Evolutionary conservation across 2,113 vertebrate species (phyloP).

Genomic region (Aptenodytes forsteri): DNA sequence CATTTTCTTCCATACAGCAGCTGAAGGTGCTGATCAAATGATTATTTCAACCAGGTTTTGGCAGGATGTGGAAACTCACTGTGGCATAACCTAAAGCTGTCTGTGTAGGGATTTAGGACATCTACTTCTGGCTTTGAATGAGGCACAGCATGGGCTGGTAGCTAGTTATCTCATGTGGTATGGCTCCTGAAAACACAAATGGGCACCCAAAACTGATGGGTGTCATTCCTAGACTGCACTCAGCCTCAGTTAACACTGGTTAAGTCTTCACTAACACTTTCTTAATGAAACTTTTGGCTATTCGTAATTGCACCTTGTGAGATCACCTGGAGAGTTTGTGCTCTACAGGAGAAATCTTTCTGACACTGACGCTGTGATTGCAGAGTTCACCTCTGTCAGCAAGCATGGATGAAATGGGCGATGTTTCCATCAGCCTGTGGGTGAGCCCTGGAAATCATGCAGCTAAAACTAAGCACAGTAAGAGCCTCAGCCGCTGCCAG

Average conservation of each 20-base stretch:
- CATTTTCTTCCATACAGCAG: neutral
- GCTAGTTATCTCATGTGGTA: neutral
- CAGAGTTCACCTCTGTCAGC: neutral
- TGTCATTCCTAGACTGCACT: neutral
- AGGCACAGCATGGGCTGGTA: neutral
- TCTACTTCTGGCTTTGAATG: neutral
- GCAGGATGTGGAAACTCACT: neutral
- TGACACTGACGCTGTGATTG: fast-evolving
- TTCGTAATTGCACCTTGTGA: neutral
- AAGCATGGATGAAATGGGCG: neutral
- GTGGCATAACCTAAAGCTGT: neutral
- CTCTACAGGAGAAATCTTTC: neutral
- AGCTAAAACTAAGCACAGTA: neutral
- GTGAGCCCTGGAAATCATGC: neutral
- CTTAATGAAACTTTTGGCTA: neutral
- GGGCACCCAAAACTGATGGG: neutral
- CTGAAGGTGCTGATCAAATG: neutral
- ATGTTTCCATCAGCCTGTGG: neutral
- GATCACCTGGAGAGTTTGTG: neutral
- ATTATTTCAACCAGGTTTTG: neutral
- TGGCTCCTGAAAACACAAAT: neutral
- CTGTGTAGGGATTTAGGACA: too few species aligned
- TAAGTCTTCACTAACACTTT: neutral
- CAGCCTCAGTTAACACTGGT: neutral
- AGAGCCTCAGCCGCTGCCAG: neutral